phyloP scores from a whole-genome alignment of 1,140 invertebrate species.

The Littorina saxatilis region DNA sequence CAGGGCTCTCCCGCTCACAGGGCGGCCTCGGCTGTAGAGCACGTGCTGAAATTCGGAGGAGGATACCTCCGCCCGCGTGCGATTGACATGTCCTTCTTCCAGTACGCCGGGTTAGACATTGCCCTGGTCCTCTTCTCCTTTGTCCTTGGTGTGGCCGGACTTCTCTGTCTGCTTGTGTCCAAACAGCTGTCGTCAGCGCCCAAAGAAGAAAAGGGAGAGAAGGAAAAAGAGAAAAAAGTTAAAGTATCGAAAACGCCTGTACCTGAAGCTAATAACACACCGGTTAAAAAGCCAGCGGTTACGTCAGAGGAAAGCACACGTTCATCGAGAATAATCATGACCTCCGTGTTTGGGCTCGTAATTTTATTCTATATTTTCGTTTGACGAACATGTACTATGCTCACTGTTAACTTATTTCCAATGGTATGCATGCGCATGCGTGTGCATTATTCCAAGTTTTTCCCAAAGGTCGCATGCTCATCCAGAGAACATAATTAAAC shows the following conservation, averaged over 20 bases:
- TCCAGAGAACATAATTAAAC: not conserved
- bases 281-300: too few species aligned
- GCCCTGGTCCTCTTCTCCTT: slow-evolving; percentile 17
- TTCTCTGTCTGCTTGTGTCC: not conserved
- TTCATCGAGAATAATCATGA: not conserved
- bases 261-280: too few species aligned
- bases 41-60: slow-evolving; percentile 58
- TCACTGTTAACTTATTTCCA: not conserved
- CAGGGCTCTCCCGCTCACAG: slow-evolving; percentile 43
- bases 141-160: not conserved
- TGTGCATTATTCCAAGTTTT: not conserved
- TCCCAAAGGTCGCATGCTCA: not conserved
- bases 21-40: slow-evolving; percentile 53
- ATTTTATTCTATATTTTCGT: not conserved
- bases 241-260: too few species aligned
- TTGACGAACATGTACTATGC: not conserved
- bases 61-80: slow-evolving; percentile 47
- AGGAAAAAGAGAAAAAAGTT: too few species aligned
- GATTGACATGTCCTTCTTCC: slow-evolving; percentile 40
- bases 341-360: not conserved
- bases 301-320: too few species aligned
- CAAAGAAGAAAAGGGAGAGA: too few species aligned
- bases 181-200: not conserved
- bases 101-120: slow-evolving; percentile 31
- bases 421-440: not conserved